Evolutionary conservation across 2,113 vertebrate genomes (phyloP), one percentile per base, ranked within the genome.

Genomic region (Paracanthobrama guichenoti): DNA sequence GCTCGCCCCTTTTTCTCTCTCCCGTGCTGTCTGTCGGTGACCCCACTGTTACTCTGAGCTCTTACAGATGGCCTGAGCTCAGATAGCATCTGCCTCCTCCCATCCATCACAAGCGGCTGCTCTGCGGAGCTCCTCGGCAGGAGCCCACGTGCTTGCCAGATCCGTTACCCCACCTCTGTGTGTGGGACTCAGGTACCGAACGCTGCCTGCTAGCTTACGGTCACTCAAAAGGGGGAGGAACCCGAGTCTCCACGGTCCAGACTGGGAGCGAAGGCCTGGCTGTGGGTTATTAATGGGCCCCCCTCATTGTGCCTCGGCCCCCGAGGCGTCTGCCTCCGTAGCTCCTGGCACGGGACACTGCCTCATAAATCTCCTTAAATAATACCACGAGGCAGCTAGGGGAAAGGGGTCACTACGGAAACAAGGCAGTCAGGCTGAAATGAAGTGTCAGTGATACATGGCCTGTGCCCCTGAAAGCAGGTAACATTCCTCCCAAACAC

Each of bases 351-450:
- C 48, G 66, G 95, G 96, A 95, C 95, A 93, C 94, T 87, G 87
- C 90, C 93, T 96, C 94, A 97, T 98, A 97, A 98, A 98, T 98
- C 96, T 97, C 94, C 95, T 94, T 96, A 97, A 98, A 95, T 97
- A 96, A 96, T 96, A 95, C 93, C 2, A 31, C 6, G 22, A 31
- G 94, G 93, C 94, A 94, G 93, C 94, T 94, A 90, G 85, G 88
- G 69, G 78, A 83, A 94, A 95, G 94, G 96, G 96, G 96, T 97
- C 95, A 95, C 94, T 94, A 94, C 85, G 87, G 94, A 95, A 96
- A 96, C 95, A 97, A 95, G 94, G 94, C 95, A 96, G 95, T 94
- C 95, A 93, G 95, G 94, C 94, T 95, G 92, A 96, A 95, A 93
- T 91, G 93, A 96, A 97, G 95, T 97, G 96, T 95, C 96, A 96